phyloP scores from a whole-genome alignment of 2,888 invertebrate genomes.

The Hydrotaea cyrtoneurina region DNA sequence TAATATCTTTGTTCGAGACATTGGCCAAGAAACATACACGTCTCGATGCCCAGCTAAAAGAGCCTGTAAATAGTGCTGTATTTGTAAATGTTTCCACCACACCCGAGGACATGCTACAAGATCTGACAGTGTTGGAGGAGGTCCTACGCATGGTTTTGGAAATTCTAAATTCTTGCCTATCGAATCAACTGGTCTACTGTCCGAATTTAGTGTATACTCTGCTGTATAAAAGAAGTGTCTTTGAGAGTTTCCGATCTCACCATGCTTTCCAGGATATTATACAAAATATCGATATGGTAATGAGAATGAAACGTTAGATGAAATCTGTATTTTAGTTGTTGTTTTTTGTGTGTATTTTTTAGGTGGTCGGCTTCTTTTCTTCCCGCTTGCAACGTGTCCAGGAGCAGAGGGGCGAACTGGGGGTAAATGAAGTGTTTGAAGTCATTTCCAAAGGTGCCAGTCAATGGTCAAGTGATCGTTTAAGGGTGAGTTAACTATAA shows the following conservation, averaged over 20 bases:
- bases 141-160: conserved; percentile 98
- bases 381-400: conserved; percentile 84
- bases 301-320: not conserved
- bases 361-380: conserved; percentile 86
- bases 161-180: conserved; percentile 97
- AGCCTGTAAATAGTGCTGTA: conserved; percentile 78
- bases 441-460: conserved; percentile 95
- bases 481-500: conserved; percentile 86
- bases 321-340: conserved; percentile 31
- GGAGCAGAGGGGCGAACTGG: conserved; percentile 86
- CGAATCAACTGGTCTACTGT: conserved; percentile 92
- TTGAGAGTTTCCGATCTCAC: conserved; percentile 92
- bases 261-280: conserved; percentile 95
- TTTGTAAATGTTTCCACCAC: conserved; percentile 78
- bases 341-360: conserved; percentile 30
- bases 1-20: conserved; percentile 95
- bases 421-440: conserved; percentile 92
- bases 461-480: conserved; percentile 95
- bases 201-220: conserved; percentile 97
- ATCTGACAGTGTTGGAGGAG: conserved; percentile 95
- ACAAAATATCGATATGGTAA: conserved; percentile 96
- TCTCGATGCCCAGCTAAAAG: conserved; percentile 84
- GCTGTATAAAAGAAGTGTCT: conserved; percentile 94
- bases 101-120: conserved; percentile 85
- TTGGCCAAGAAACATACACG: conserved; percentile 92